These are phyloP conservation scores for Acrossocheilus fasciatus DNA, from an alignment of 2,797 vertebrate species.

Conservation along the genomic window DNA sequence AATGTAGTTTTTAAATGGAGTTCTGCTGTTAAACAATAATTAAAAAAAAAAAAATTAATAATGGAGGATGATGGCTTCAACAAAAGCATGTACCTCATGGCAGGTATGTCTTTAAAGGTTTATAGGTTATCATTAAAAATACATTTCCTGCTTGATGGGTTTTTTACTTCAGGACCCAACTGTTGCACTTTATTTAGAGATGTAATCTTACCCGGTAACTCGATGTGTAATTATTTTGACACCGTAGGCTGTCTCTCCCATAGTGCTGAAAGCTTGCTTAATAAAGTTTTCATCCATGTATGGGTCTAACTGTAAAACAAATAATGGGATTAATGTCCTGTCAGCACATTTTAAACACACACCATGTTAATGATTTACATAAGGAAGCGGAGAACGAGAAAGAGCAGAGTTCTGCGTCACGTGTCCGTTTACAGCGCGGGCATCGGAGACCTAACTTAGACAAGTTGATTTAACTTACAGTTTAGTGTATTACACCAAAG, in stretches of 20 bases:
- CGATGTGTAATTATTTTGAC: constrained; percentile 85
- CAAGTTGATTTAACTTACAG: neutral
- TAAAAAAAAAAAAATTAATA: too few relatives aligned
- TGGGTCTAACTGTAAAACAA: constrained; percentile 77
- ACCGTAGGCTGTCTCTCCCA: constrained; percentile 82
- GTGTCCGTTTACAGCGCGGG: neutral
- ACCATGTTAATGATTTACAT: neutral
- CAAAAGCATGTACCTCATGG: neutral
- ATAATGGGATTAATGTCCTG: neutral
- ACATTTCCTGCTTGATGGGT: neutral
- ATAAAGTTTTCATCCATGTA: constrained; percentile 87
- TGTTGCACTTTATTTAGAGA: neutral
- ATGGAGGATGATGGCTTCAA: too few relatives aligned
- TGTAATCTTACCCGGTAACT: constrained; percentile 77
- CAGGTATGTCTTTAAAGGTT: neutral
- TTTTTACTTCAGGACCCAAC: neutral
- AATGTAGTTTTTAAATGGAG: neutral
- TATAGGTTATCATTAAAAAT: neutral
- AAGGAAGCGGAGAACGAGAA: neutral
- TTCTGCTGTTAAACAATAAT: too few relatives aligned
- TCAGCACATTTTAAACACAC: neutral
- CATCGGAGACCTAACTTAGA: too few relatives aligned
- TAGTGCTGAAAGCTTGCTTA: constrained; percentile 83
- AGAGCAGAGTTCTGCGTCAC: constrained; percentile 8
- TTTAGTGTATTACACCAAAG: neutral